Percentiles rank a stretch among this genome's conserved stretches.
phyloP scores from a whole-genome alignment of 2,797 vertebrate species.

The Furcifer pardalis region DNA sequence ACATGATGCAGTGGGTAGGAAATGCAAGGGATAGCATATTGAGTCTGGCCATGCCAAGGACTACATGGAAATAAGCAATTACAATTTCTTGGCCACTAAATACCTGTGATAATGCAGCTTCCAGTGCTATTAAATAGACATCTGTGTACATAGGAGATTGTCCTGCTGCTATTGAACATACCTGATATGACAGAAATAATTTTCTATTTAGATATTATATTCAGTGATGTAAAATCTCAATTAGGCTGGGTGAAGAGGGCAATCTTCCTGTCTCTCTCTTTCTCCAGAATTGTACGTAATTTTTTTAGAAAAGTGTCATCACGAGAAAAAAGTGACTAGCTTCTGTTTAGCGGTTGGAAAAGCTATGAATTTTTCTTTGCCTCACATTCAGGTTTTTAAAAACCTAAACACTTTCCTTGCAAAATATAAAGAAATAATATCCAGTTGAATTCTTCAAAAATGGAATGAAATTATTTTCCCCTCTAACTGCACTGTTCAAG shows the following conservation, averaged over 20 bases:
- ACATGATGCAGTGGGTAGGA: rapidly evolving
- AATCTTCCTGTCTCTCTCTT: neutral
- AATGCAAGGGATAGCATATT: constrained; percentile 18
- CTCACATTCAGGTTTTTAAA: neutral
- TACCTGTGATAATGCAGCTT: constrained; percentile 49
- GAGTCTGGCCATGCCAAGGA: neutral
- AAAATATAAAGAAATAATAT: neutral
- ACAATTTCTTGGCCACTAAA: constrained; percentile 22
- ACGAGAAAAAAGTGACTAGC: neutral
- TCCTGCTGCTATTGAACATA: constrained; percentile 30
- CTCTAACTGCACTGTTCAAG: neutral
- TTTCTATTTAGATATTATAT: constrained; percentile 3
- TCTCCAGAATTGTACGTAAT: too few relatives aligned
- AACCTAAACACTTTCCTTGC: neutral
- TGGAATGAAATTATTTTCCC: neutral
- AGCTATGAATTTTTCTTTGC: neutral
- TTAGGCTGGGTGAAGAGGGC: neutral
- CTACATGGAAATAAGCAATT: constrained; percentile 48
- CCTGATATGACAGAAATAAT: neutral
- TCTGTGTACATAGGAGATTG: constrained; percentile 43
- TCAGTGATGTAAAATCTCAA: neutral
- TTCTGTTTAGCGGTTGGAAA: neutral
- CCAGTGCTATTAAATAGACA: constrained; percentile 57
- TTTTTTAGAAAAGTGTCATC: neutral
- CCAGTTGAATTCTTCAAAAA: neutral